Percentiles rank a stretch among this genome's conserved stretches.
Conservation (phyloP, 2,888 invertebrate genomes). For the Acanthosepion pharaonis region DNA sequence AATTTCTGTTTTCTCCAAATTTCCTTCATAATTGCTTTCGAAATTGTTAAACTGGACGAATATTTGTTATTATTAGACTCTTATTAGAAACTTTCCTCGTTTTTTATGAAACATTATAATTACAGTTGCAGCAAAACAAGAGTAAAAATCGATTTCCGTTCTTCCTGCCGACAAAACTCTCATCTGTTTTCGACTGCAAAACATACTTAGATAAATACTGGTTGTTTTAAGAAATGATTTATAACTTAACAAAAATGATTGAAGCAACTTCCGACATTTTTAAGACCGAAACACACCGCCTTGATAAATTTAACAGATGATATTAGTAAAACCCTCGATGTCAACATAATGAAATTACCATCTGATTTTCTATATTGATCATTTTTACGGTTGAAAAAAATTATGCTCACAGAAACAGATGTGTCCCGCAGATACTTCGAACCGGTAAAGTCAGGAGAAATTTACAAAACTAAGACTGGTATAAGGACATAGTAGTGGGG, state of each 20-base stretch:
- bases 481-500: too few species aligned
- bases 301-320: too few species aligned
- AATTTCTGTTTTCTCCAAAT: slow-evolving; percentile 16
- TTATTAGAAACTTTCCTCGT: background rate
- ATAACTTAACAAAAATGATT: background rate
- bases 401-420: too few species aligned
- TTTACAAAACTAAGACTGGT: too few species aligned
- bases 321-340: too few species aligned
- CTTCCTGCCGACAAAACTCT: background rate
- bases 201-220: background rate
- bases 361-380: too few species aligned
- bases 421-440: too few species aligned
- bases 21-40: background rate
- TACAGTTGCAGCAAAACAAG: background rate
- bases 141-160: background rate
- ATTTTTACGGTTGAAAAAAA: too few species aligned
- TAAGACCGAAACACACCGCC: background rate
- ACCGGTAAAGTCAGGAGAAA: too few species aligned
- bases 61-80: slow-evolving; percentile 23
- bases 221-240: background rate
- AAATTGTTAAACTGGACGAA: slow-evolving; percentile 1
- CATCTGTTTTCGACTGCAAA: background rate
- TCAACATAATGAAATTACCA: too few species aligned
- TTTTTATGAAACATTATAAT: background rate
- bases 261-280: background rate